A percentile compares a stretch with the other conserved stretches of the same genome.
phyloP scores from a whole-genome alignment of 2,113 vertebrate species.

The Poeciliopsis retropinna region DNA sequence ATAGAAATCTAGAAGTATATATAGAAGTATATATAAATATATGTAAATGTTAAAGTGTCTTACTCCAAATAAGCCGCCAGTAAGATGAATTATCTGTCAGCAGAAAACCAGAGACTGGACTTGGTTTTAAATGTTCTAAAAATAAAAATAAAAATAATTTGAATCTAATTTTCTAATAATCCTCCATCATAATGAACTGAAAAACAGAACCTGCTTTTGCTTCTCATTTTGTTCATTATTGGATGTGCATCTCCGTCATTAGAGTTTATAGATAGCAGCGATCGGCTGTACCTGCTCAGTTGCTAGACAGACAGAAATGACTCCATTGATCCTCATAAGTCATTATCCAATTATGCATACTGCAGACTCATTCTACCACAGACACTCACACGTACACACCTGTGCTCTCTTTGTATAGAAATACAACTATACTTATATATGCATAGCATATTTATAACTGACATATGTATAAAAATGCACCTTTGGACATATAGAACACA shows the following conservation, averaged over 20 bases:
- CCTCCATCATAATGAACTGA: neutral
- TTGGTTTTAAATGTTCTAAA: no score
- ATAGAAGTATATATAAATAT: no score
- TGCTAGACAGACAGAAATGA: slow-evolving; percentile 47
- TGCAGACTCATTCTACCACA: slow-evolving; percentile 52
- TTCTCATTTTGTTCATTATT: neutral
- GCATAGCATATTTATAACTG: neutral
- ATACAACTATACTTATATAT: neutral
- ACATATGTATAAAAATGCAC: neutral
- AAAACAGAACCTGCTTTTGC: neutral
- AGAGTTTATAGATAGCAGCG: slow-evolving; percentile 4
- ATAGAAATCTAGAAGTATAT: no score
- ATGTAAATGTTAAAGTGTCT: no score
- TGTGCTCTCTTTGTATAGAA: neutral
- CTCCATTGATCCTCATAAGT: slow-evolving; percentile 58
- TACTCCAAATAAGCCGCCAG: neutral
- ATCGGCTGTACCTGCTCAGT: slow-evolving; percentile 26
- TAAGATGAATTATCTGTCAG: no score
- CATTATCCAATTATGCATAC: slow-evolving; percentile 68
- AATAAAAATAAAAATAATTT: neutral
- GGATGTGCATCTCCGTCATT: neutral
- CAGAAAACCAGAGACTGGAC: no score
- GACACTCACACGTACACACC: neutral
- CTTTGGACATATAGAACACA: neutral
- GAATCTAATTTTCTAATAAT: neutral